Evolutionary conservation across 1,140 invertebrate species (phyloP).

Genomic region (Neocloeon triangulifer): DNA sequence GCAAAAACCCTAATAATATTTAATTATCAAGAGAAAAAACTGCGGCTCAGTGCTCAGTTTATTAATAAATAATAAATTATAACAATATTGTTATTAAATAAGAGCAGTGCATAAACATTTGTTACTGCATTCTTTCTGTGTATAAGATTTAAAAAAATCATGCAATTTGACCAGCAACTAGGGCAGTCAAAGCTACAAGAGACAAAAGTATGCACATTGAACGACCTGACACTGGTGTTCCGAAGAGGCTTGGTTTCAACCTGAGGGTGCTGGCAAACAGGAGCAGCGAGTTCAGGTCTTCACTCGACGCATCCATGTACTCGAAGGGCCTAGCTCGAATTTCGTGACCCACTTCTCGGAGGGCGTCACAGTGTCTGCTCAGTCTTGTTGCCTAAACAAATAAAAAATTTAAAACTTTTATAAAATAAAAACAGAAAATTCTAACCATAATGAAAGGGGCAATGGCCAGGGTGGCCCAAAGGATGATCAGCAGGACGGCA

Average conservation of each 20-base stretch:
- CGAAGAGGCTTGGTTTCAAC: conserved; percentile 45
- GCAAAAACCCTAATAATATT: no score
- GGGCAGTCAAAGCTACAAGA: conserved; percentile 25
- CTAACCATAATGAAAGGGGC: conserved; percentile 44
- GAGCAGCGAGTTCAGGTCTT: conserved; percentile 52
- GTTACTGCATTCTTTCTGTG: no score
- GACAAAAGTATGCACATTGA: conserved; percentile 39
- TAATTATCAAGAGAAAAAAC: no score
- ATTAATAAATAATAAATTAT: no score
- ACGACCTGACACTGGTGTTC: conserved; percentile 39
- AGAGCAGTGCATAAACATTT: no score
- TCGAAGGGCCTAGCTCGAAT: conserved; percentile 51
- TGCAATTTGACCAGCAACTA: conserved; percentile 47
- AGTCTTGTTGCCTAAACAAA: conserved; percentile 47
- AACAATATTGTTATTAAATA: no score
- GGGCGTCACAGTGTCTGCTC: conserved; percentile 42
- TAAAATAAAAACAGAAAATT: conserved; percentile 5
- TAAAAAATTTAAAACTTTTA: conserved; percentile 1
- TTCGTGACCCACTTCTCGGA: conserved; percentile 48
- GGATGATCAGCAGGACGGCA: conserved; percentile 37
- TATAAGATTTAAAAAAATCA: no score
- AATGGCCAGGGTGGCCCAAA: conserved; percentile 42
- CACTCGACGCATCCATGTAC: conserved; percentile 44
- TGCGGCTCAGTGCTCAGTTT: no score
- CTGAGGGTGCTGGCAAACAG: conserved; percentile 47